Conservation (phyloP, 2,113 vertebrate species). For the Ptychochromis oligacanthus region DNA sequence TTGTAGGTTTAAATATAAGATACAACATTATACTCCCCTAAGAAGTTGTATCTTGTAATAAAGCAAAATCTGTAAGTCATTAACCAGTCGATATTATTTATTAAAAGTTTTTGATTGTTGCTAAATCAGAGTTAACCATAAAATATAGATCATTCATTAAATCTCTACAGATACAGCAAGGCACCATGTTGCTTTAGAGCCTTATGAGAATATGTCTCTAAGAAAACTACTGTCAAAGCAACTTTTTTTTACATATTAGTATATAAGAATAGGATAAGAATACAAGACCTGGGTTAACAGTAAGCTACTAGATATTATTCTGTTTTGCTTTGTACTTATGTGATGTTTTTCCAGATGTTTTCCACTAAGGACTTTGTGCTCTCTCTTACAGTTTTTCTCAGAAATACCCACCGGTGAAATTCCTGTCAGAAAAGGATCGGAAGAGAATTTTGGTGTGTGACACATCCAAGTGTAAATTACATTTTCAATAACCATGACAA, state of each 20-base stretch:
- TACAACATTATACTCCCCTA: not conserved
- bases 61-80: not conserved
- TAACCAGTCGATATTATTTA: not conserved
- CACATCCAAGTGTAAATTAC: not conserved
- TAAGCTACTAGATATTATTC: not conserved
- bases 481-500: not conserved
- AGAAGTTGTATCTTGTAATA: not conserved
- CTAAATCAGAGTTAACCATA: not conserved
- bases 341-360: not conserved
- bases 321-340: not conserved
- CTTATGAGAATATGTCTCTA: no score
- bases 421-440: constrained; percentile 97
- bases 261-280: not conserved
- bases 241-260: no score
- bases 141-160: constrained; percentile 1
- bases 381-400: constrained; percentile 87
- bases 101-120: not conserved
- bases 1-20: not conserved
- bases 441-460: constrained; percentile 96
- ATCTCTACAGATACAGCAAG: no score
- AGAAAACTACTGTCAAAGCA: not conserved
- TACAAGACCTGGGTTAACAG: not conserved
- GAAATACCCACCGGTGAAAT: constrained; percentile 98
- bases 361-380: constrained; percentile 2
- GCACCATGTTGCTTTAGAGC: no score